Conservation (phyloP, 2,797 vertebrate genomes). For the Enteromius afrohamiltoni region DNA sequence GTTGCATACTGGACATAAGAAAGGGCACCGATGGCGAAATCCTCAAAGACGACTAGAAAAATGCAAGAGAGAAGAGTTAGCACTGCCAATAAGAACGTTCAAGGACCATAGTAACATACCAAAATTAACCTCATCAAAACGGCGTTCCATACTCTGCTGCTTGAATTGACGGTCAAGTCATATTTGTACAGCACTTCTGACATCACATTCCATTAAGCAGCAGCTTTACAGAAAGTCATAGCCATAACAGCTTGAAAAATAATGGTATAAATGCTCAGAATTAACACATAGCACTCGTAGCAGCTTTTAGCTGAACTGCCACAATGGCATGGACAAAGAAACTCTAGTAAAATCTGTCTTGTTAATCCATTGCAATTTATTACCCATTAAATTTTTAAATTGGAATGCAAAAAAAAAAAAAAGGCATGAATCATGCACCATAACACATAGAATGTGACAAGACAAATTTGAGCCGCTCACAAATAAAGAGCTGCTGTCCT, state of each 20-base stretch:
- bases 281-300: no score
- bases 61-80: background rate
- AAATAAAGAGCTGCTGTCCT: no score
- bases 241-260: background rate
- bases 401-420: no score
- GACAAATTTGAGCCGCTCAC: no score
- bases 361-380: no score
- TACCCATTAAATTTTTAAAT: no score
- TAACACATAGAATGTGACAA: no score
- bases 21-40: constrained; percentile 96
- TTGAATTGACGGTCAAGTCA: background rate
- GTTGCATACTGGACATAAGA: constrained; percentile 84
- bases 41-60: constrained; percentile 87
- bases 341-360: background rate
- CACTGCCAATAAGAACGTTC: no score
- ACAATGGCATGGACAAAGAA: background rate
- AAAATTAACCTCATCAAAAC: background rate
- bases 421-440: no score
- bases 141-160: background rate
- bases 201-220: background rate
- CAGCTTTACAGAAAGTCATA: background rate
- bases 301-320: background rate
- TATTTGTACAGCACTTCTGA: background rate
- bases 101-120: background rate
- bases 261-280: background rate